Evolutionary conservation across 2,797 vertebrate genomes (phyloP), one percentile per base, ranked within the genome.

Genomic region (Agapornis canus): DNA sequence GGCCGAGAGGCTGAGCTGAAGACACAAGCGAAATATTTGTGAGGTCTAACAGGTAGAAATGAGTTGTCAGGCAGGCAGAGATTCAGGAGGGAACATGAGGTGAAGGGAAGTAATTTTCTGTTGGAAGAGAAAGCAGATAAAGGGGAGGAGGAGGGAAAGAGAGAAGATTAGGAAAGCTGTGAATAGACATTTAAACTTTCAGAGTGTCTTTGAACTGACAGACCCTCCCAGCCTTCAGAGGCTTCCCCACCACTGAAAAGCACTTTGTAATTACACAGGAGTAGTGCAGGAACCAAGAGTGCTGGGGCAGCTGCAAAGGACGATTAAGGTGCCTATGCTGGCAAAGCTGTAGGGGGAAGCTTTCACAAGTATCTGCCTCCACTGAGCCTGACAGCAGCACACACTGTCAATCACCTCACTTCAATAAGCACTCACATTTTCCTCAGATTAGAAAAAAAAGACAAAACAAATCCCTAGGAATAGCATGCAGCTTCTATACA

Each of bases 401-500:
- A 86, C 56, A 43, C 51, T 57, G 52, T 90, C 94, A 81, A 37
- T 94, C 86, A 94, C 60, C 66, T 69, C 61, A 56, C 56, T 68
- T 88, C 79, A 89, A 5, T 82, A 84, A 91, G 23, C 25, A 14
- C 65, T 96, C 63, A 48, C 66, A 78, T 65, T 85, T 86, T 80
- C 65, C 90, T 96, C 82, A 96, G 95, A 84, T 95, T 89, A 96
- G 60, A 69, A 89, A 81, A 90, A 80, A 89, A 69, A 71, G 56
- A 71, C 66, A 89, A 86, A 81, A 89, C 37, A 79, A 92, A 70
- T 77, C 85, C 35, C 92, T 86, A 70, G 84, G 80, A 97, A 96
- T 89, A 96, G 94, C 68, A 71, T 31, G 40, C 26, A 13, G 54
- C 80, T 92, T 86, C 96, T 95, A 90, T 95, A 95, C 85, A 69